Evolutionary conservation across 2,888 invertebrate genomes (phyloP), one percentile per base, ranked within the genome.

Genomic region (Drosophila austrosaltans): DNA sequence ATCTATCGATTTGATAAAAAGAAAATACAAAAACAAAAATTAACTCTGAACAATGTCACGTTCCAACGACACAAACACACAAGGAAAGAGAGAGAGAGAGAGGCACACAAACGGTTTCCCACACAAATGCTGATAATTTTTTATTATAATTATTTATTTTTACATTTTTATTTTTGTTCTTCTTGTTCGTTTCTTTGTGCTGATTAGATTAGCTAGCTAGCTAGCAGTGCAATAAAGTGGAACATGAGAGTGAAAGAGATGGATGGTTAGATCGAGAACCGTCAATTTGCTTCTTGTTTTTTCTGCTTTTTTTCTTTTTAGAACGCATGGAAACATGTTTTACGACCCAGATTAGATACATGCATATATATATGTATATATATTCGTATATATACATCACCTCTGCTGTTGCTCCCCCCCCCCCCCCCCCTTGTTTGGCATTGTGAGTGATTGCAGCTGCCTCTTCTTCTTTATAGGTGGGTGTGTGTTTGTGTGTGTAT

Each of bases 341-440:
- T 71, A 81, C 73, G 75, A 71, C 72, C 69, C 69, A 75, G 83
- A 86, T 82, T 72, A 86, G 82, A 82, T 82, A 82, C 44, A 59
- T 40, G n/a, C n/a, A n/a, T 40, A 40, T 40, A 40, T n/a, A 36
- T 30, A 6, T 30, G 5, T 30, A 30, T 72, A 86, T 86, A 86
- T 82, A 81, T 40, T 57, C n/a, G n/a, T n/a, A n/a, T n/a, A 40
- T n/a, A 40, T n/a, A 36, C 20, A n/a, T 36, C 2, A 36, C 10
- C 36, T 36, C 36, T 36, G 10, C 22, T 28, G 7, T 20, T 42
- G 7, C 28, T 25, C 1, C 56, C 40, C 28, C 20, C 20, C 1
- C 28, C 20, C 1, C 56, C 40, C 28, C 20, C 20, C 1, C 60
- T 25, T n/a, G 39, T 48, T 48, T 48, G 48, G 48, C 48, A 48